Percentiles rank a stretch among this genome's conserved stretches.
phyloP scores from a whole-genome alignment of 2,113 vertebrate species.

The pig (Sus scrofa) region T2T-Sscrofa CM000826.6:88724001-88724500 shows the following conservation, averaged over 20 bases:
- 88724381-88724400: neutral
- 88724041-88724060: neutral
- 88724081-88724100: neutral
- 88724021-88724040: neutral
- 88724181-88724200: neutral
- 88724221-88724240: neutral
- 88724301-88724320: neutral
- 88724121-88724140: neutral
- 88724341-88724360: neutral
- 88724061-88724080: neutral
- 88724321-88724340: neutral
- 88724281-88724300: neutral
- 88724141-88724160: neutral
- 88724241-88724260: neutral
- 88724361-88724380: neutral
- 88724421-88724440: neutral
- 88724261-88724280: neutral
- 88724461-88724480: neutral
- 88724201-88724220: neutral
- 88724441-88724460: neutral
- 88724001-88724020: neutral
- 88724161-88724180: neutral
- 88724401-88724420: neutral
- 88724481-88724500: neutral
- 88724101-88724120: neutral